Evolutionary conservation across 2,113 vertebrate genomes (phyloP).

Genomic region (Pachyramphus minor): DNA sequence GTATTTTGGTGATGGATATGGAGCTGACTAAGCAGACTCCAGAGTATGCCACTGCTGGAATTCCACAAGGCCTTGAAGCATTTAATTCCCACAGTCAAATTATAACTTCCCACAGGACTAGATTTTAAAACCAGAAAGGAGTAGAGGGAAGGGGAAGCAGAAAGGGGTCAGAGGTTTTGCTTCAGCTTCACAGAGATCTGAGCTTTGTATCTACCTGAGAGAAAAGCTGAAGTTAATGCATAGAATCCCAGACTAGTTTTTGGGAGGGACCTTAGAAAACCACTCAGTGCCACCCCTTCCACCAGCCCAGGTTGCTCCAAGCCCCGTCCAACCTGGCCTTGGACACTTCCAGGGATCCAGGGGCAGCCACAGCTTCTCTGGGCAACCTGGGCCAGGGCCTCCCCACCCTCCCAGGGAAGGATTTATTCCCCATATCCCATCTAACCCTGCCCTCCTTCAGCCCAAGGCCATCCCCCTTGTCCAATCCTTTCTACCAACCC

Average conservation of each 20-base stretch:
- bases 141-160: background rate
- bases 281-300: background rate
- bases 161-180: background rate
- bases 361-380: background rate
- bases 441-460: background rate
- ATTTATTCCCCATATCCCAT: background rate
- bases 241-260: background rate
- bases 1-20: background rate
- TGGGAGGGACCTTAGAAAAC: rapidly evolving
- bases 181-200: background rate
- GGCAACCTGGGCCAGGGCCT: background rate
- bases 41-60: background rate
- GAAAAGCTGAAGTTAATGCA: background rate
- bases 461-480: background rate
- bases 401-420: background rate
- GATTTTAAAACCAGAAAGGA: background rate
- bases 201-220: background rate
- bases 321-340: background rate
- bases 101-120: background rate
- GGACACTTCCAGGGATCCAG: background rate
- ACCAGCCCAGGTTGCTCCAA: background rate
- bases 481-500: background rate
- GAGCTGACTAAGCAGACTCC: background rate
- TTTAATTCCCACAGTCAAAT: background rate
- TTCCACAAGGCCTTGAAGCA: background rate